These are phyloP conservation scores for Leptocoma aspasia DNA, from an alignment of 2,113 vertebrate species.

Conservation along the genomic window DNA sequence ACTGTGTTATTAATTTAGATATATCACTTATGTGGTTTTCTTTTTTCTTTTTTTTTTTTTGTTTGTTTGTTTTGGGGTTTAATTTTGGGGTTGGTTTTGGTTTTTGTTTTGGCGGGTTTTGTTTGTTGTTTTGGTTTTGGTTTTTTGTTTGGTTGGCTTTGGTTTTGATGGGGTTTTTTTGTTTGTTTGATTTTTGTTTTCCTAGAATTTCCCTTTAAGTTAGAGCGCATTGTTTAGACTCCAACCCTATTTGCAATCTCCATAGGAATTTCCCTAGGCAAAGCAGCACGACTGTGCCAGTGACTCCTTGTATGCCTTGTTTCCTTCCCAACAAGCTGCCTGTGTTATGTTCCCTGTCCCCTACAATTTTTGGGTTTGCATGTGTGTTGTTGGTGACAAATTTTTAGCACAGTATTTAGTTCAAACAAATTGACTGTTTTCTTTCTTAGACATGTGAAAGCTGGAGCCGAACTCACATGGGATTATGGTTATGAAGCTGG, in stretches of 20 bases:
- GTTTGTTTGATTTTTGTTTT: not conserved
- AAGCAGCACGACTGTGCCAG: not conserved
- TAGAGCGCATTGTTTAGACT: not conserved
- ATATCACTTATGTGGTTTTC: fast-evolving
- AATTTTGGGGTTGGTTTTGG: too few relatives aligned
- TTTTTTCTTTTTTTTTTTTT: not conserved
- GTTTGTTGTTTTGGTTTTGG: not conserved
- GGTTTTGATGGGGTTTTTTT: not conserved
- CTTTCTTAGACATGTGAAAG: constrained; percentile 80
- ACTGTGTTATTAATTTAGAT: not conserved
- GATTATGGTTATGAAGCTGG: constrained; percentile 78
- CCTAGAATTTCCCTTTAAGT: not conserved
- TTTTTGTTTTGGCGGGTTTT: not conserved
- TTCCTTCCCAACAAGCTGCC: not conserved
- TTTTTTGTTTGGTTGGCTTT: not conserved
- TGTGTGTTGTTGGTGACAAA: not conserved
- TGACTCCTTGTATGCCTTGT: not conserved
- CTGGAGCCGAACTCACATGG: constrained; percentile 92
- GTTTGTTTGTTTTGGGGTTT: too few relatives aligned
- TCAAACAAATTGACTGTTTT: constrained; percentile 14
- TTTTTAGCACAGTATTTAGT: not conserved
- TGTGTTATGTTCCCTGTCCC: not conserved
- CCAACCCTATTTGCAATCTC: not conserved
- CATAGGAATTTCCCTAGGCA: not conserved
- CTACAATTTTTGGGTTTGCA: not conserved